Evolutionary conservation across 2,888 invertebrate species (phyloP), one percentile per base, ranked within the genome.

Genomic region (Clepsis dumicolana): DNA sequence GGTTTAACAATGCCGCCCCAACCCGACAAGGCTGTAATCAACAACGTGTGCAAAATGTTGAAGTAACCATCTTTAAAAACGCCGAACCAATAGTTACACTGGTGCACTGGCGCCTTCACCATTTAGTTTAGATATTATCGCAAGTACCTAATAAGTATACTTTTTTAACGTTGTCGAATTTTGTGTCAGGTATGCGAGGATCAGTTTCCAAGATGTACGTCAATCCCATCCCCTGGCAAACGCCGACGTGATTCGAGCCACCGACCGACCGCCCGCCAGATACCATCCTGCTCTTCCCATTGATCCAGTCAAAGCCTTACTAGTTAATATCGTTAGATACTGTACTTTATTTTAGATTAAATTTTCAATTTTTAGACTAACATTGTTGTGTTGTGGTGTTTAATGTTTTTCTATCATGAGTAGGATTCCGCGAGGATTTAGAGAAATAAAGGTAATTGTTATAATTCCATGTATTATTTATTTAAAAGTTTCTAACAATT

Each of bases 181-280:
- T 64, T 62, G 61, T 83, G 84, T 10, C 81, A 96, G 96, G 95
- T 84, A 94, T 96, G 91, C 95, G 95, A 62, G 95, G 95, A 32
- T 95, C 95, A 0, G 93, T 94, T 35, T 95, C 96, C 14, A 90
- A 94, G 70, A 94, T 95, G 80, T 96, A 94, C 75, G 89, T 96
- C 68, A 96, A 96, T 81, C 96, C 96, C 1, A 91, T 94, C 32
- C 96, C 96, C 0, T 96, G 96, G 96, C 94, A 94, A 75, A 87
- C 88, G 38, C 80, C 89, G 2, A 82, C 88, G n/a, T 90, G 87
- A 80, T 77, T 12, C 27, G 14, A 8, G 18, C 10, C 14, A 3
- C 10, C 0, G 16, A 4, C 44, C 38, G 5, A 12, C 24, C 38
- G 48, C 48, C 18, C 48, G 12, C 48, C 48, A 21, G 4, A 4